phyloP scores from a whole-genome alignment of 2,113 vertebrate species.

The Peromyscus polionotus region DNA sequence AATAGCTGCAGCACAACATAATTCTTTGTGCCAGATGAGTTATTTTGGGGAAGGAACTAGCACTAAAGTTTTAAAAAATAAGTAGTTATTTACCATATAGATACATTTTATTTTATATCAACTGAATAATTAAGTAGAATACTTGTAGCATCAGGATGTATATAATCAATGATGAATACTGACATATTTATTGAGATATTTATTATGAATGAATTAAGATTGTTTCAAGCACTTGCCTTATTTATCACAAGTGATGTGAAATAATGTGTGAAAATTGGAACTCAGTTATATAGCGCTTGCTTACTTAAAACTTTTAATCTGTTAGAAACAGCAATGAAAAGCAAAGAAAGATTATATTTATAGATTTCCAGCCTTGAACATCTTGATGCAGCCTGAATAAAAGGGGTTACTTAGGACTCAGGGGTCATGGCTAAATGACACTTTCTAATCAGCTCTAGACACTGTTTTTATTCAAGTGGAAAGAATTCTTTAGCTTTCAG shows the following conservation, averaged over 20 bases:
- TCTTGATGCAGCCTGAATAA: not conserved
- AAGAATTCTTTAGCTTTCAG: not conserved
- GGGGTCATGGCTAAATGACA: not conserved
- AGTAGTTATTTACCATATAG: not conserved
- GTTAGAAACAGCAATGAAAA: not conserved
- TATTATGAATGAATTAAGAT: not conserved
- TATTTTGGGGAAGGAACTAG: not conserved
- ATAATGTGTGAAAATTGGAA: not conserved
- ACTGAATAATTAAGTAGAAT: constrained; percentile 17
- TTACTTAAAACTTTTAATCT: not conserved
- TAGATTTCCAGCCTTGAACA: not conserved
- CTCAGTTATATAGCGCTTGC: not conserved
- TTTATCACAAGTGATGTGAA: not conserved
- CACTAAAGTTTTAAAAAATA: constrained; percentile 23
- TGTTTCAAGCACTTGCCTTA: not conserved
- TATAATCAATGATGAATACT: not conserved
- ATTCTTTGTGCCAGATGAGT: not conserved
- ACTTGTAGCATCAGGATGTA: not conserved
- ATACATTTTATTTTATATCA: not conserved
- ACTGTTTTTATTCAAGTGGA: not conserved
- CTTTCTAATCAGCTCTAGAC: not conserved
- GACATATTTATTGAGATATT: not conserved
- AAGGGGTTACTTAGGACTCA: not conserved
- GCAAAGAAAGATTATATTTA: not conserved
- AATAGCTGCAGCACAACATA: not conserved